phyloP scores from a whole-genome alignment of 2,113 vertebrate genomes.

The Prionailurus bengalensis region DNA sequence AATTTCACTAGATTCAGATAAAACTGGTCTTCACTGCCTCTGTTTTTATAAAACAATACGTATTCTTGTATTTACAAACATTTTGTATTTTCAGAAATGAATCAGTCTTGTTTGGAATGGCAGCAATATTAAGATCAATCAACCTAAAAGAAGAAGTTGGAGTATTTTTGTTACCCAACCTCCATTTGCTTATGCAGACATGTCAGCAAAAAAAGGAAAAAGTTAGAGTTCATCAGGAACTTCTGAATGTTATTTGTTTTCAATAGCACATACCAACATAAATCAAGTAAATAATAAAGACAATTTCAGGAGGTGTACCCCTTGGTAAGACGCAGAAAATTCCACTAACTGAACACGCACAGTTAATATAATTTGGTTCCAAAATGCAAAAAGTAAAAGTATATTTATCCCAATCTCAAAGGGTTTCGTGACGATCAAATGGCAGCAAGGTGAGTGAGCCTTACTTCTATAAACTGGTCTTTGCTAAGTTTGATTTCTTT shows the following conservation, averaged over 20 bases:
- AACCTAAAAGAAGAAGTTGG: conserved; percentile 57
- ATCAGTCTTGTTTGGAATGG: conserved; percentile 8
- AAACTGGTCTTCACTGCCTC: conserved; percentile 37
- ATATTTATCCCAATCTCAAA: conserved; percentile 50
- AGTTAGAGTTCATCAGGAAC: background rate
- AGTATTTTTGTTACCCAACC: background rate
- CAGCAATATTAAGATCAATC: conserved; percentile 50
- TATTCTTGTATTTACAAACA: conserved; percentile 53
- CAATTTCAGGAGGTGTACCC: conserved; percentile 35
- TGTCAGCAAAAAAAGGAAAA: background rate
- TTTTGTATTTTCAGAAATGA: background rate
- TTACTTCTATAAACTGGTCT: conserved; percentile 44
- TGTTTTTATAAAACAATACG: background rate
- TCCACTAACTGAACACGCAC: conserved; percentile 54
- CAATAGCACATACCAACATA: background rate
- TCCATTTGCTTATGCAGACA: conserved; percentile 50
- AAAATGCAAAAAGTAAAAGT: conserved; percentile 71
- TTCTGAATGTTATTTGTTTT: conserved; percentile 60
- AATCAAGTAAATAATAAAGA: conserved; percentile 2
- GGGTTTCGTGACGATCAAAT: conserved; percentile 12
- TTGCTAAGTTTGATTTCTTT: conserved; percentile 18
- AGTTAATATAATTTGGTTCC: conserved; percentile 61
- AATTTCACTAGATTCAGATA: conserved; percentile 28
- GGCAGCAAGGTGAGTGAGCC: conserved; percentile 11
- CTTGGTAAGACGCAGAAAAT: conserved; percentile 20